phyloP scores from a whole-genome alignment of 2,797 vertebrate species.

The Pelobates cultripes region DNA sequence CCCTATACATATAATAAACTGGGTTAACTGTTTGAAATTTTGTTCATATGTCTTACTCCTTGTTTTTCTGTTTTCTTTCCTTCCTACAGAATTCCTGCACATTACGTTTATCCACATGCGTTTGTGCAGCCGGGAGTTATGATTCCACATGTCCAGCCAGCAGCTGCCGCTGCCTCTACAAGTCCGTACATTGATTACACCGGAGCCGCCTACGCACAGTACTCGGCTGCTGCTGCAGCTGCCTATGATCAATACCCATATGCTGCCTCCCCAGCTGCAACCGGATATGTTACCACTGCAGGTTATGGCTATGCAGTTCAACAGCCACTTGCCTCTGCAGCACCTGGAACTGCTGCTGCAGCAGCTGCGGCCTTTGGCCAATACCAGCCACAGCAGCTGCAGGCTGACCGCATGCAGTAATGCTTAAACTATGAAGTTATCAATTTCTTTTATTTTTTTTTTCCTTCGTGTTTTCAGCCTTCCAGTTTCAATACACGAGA shows the following conservation, averaged over 20 bases:
- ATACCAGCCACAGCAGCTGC: slow-evolving; percentile 93
- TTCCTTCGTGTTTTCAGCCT: slow-evolving; percentile 61
- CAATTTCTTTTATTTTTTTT: slow-evolving; percentile 53
- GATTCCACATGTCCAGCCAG: slow-evolving; percentile 91
- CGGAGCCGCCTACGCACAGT: slow-evolving; percentile 92
- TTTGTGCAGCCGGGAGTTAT: slow-evolving; percentile 96
- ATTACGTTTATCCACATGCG: slow-evolving; percentile 98
- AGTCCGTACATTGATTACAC: slow-evolving; percentile 98
- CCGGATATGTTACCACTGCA: slow-evolving; percentile 87
- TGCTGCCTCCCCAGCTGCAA: slow-evolving; percentile 86
- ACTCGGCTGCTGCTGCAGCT: slow-evolving; percentile 80
- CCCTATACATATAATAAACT: slow-evolving; percentile 93
- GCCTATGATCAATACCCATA: slow-evolving; percentile 97
- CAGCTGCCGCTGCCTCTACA: slow-evolving; percentile 81
- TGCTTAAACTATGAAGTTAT: slow-evolving; percentile 68
- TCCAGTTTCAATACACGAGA: slow-evolving; percentile 69
- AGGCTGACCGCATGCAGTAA: slow-evolving; percentile 97
- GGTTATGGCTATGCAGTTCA: slow-evolving; percentile 94
- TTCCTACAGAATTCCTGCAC: slow-evolving; percentile 93
- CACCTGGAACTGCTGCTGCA: slow-evolving; percentile 84
- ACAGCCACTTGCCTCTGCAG: slow-evolving; percentile 84
- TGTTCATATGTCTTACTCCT: not conserved
- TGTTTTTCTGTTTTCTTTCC: slow-evolving; percentile 52
- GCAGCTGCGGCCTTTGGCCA: slow-evolving; percentile 82
- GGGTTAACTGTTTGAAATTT: slow-evolving; percentile 64